Base-by-base conservation (phyloP, 2,888 invertebrate genomes). In the Lycophotia porphyrea region DNA sequence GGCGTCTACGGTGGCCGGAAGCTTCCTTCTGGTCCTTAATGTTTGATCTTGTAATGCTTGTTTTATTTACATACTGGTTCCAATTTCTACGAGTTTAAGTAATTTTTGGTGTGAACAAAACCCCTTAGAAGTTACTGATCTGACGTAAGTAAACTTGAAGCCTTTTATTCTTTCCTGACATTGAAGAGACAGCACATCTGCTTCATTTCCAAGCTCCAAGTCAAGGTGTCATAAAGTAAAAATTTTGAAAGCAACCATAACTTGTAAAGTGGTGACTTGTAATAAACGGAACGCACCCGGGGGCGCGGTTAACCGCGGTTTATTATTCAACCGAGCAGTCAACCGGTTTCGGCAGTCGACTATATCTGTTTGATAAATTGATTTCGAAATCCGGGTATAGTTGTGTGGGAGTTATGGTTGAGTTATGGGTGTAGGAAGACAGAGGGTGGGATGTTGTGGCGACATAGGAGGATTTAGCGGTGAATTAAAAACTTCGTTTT, bases 241-340 rank as follows among this genome's bases (percentile, higher is more conserved):
- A 82, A 83, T 80, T 70, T 74, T 81, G 60, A 55, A 73, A 68
- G 36, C 64, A 55, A 61, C 44, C 49, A 81, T 84, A 73, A 81
- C 77, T 68, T 68, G 68, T 21, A 74, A 82, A 71, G 49, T 74
- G 73, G 81, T 72, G 65, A 63, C 60, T 71, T 67, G 76, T 66
- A 69, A 85, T 86, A 87, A 80, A 84, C 74, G 47, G 67, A 66
- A 80, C 68, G 74, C 74, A 66, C 79, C 81, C 74, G 71, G 77
- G 58, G 68, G 75, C 61, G 78, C 76, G 81, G 86, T 79, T 84
- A 73, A 61, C 84, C 79, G 47, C 60, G 71, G 61, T 80, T 84
- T 87, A 87, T 83, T 85, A 81, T 81, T 84, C 84, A 76, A 71
- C 85, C 55, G 76, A 55, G 70, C 68, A 81, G 58, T 76, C 81